Conservation (phyloP, 2,888 invertebrate species). For the Zhuqinia jingwanae region DNA sequence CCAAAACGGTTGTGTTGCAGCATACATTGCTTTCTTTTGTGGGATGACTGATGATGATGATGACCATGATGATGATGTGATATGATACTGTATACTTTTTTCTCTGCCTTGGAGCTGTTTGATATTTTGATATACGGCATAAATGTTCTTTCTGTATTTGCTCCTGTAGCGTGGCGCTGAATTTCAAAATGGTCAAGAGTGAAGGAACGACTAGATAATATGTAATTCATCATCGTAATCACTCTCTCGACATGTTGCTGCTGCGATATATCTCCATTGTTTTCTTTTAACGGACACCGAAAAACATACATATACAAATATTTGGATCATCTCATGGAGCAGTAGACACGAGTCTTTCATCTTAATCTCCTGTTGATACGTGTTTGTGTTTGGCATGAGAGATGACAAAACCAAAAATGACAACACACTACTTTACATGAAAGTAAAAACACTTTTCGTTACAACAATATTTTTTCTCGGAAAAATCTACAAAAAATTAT, state of each 20-base stretch:
- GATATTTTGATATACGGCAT: neutral
- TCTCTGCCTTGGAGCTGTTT: too few species aligned
- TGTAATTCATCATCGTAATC: neutral
- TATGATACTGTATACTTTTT: too few species aligned
- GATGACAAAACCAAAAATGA: slow-evolving; percentile 8
- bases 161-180: neutral
- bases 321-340: neutral
- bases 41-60: too few species aligned
- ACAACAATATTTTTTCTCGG: too few species aligned
- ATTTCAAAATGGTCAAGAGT: slow-evolving; percentile 20
- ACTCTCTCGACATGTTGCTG: neutral
- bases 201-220: neutral
- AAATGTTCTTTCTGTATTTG: neutral
- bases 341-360: neutral
- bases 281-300: neutral
- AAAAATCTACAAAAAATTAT: neutral
- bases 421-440: too few species aligned
- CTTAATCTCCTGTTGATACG: neutral
- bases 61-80: too few species aligned
- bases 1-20: too few species aligned
- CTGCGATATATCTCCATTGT: neutral
- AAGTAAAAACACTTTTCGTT: slow-evolving; percentile 16
- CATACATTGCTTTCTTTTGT: too few species aligned
- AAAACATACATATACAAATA: neutral
- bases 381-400: neutral